Base-by-base conservation (phyloP, 2,113 vertebrate species). In the Labeo catla region DNA sequence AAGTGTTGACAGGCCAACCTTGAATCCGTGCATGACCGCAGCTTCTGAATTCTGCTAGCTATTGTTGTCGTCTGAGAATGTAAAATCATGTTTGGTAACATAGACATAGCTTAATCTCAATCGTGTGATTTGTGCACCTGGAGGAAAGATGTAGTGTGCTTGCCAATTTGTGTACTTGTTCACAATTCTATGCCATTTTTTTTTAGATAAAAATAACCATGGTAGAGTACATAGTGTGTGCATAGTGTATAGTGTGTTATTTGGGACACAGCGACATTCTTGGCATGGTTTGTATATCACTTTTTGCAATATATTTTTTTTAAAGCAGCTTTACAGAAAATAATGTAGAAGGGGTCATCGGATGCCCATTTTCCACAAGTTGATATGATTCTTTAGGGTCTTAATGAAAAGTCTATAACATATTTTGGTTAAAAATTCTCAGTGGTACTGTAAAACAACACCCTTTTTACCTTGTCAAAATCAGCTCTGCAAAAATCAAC, bases 21-120 rank as follows among this genome's bases (percentile, higher is more conserved):
- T 68, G 80, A 74, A 73, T 73, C 6, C 12, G 8, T 50, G 65
- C 73, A 81, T 66, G 86, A 68, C 61, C 63, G 16, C 66, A 50
- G 39, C 8, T n/a, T 54, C 34, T 45, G 68, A 59, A 19, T 73
- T 73, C 66, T 43, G 68, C 34, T 59, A 21, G 50, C 50, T 54
- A 43, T 85, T 83, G 73, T 79, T 87, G 83, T 54, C 36, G n/a
- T 21, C 28, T 13, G 16, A 86, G 76, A 84, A 78, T 59, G 21
- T 74, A 52, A 78, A 52, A 59, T 61, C 23, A 10, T 83, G 19
- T 12, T 50, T 61, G 36, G 13, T 70, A 63, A 68, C 39, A 4
- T 6, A 50, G 13, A 54, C 79, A 83, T 78, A 16, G 34, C 78
- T 9, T 3, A n/a, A 77, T 85, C 39, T 87, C 82, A 79, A 72